phyloP scores from a whole-genome alignment of 1,140 invertebrate genomes.

The Brachionus asplanchnoidis region DNA sequence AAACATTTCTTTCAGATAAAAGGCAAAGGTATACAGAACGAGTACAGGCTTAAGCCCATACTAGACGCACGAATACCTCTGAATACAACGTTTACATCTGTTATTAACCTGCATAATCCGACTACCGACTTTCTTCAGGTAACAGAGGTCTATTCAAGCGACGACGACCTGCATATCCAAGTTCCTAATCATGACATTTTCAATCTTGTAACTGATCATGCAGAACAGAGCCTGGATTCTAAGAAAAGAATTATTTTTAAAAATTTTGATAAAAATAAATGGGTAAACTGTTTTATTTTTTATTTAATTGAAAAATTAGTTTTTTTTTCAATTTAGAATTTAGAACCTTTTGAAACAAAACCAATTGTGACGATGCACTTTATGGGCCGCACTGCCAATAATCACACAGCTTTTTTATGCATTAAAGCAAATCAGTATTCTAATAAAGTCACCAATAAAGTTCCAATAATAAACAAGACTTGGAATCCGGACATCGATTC shows the following conservation, averaged over 20 bases:
- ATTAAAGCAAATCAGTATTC: not conserved
- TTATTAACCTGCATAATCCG: conserved; percentile 90
- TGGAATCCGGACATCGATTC: not conserved
- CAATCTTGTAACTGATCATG: not conserved
- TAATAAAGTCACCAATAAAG: not conserved
- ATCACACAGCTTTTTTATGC: conserved; percentile 32
- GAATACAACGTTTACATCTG: conserved; percentile 80
- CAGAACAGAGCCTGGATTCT: not conserved
- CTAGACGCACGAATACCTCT: conserved; percentile 81
- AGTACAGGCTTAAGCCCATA: conserved; percentile 79
- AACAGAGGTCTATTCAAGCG: conserved; percentile 44
- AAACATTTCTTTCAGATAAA: conserved; percentile 61
- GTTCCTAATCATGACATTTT: not conserved
- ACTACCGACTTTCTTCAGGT: conserved; percentile 78
- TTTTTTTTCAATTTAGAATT: not conserved
- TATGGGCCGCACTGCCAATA: not conserved
- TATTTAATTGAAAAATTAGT: not conserved
- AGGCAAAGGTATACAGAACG: conserved; percentile 75
- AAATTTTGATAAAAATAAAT: not conserved
- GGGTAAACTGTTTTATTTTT: not conserved
- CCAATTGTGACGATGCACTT: not conserved
- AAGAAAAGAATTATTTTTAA: not conserved
- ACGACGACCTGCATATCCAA: conserved; percentile 36
- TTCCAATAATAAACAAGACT: conserved; percentile 23
- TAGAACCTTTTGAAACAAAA: conserved; percentile 23